Evolutionary conservation across 2,797 vertebrate species (phyloP).

Genomic region (Anguilla anguilla): DNA sequence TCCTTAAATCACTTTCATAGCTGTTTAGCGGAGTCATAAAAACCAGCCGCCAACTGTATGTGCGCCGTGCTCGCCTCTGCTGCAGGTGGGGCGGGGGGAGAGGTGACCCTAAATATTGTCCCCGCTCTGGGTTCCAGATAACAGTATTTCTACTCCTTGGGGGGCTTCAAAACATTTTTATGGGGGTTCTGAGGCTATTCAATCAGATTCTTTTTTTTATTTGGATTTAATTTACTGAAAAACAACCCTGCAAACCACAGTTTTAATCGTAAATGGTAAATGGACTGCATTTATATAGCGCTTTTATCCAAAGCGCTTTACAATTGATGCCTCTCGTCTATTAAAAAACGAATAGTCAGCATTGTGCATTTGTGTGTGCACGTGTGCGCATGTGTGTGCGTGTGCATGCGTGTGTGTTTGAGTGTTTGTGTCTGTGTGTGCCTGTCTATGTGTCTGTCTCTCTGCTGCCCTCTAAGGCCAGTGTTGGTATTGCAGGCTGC

Average conservation of each 20-base stretch:
- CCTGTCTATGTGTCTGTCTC: not conserved
- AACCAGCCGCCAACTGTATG: not conserved
- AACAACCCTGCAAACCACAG: not conserved
- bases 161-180: constrained; percentile 4
- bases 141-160: not conserved
- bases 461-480: not conserved
- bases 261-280: too few species aligned
- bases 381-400: not conserved
- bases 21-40: not conserved
- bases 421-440: not conserved
- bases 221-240: not conserved
- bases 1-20: not conserved
- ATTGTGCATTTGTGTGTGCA: not conserved
- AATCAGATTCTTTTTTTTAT: not conserved
- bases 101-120: not conserved
- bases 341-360: not conserved
- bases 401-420: not conserved
- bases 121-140: not conserved
- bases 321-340: too few species aligned
- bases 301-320: too few species aligned
- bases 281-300: too few species aligned
- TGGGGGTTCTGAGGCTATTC: not conserved
- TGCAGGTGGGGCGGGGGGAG: not conserved
- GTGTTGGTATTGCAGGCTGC: constrained; percentile 41
- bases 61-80: not conserved